phyloP scores from a whole-genome alignment of 2,888 invertebrate genomes.

The Minunthozetes semirufus region DNA sequence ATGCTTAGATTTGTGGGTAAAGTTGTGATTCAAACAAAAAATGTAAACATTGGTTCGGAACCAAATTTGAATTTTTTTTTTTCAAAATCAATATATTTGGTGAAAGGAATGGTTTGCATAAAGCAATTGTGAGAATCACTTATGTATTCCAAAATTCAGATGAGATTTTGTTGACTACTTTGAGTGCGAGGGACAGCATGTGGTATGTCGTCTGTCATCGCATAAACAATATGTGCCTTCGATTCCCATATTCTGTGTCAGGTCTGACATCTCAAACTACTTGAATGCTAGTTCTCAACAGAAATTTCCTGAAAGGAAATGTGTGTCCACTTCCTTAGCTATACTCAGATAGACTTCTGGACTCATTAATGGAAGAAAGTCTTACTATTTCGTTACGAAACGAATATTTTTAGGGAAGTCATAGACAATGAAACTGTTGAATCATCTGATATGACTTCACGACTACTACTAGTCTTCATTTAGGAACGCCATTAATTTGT shows the following conservation, averaged over 20 bases:
- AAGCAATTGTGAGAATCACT: no score
- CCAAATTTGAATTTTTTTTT: no score
- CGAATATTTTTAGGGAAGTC: neutral
- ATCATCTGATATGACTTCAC: neutral
- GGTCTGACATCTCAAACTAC: constrained; percentile 5
- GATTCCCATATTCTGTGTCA: neutral
- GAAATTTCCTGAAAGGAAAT: constrained; percentile 31
- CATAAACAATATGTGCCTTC: constrained; percentile 3
- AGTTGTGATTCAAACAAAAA: no score
- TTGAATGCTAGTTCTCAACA: constrained; percentile 1
- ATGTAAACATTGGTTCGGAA: no score
- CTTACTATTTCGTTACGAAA: neutral
- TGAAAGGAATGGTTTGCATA: no score
- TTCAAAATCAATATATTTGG: no score
- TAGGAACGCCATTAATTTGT: neutral
- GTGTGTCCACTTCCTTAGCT: constrained; percentile 29
- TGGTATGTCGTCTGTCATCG: constrained; percentile 1
- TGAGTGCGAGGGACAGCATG: neutral
- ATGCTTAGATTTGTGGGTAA: no score
- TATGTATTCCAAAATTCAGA: no score
- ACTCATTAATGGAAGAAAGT: neutral
- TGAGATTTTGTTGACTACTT: neutral
- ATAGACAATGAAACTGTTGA: constrained; percentile 19
- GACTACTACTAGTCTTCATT: neutral
- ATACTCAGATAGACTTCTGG: neutral